phyloP scores from a whole-genome alignment of 2,888 invertebrate genomes.

The Dermolepida albohirtum region DNA sequence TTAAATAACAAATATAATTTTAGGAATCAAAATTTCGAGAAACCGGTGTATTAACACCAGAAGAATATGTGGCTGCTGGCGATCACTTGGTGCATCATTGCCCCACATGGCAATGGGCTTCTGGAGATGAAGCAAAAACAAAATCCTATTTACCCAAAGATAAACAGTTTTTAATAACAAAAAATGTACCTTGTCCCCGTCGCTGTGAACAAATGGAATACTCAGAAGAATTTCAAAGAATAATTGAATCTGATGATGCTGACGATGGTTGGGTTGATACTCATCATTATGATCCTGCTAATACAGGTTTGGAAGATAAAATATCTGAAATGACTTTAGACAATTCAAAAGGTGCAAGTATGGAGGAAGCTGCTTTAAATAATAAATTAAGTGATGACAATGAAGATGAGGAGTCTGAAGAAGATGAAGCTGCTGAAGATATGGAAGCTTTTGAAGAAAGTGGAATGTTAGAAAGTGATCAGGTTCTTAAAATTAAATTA shows the following conservation, averaged over 20 bases:
- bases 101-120: conserved; percentile 99
- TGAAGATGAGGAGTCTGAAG: conserved; percentile 70
- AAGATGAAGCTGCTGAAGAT: conserved; percentile 93
- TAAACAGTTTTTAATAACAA: conserved; percentile 97
- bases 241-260: conserved; percentile 87
- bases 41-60: conserved; percentile 98
- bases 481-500: conserved; percentile 67
- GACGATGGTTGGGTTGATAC: conserved; percentile 99
- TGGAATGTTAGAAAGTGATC: conserved; percentile 93
- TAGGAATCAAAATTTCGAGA: conserved; percentile 98
- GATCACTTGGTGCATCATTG: conserved; percentile 99
- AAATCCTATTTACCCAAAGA: conserved; percentile 92
- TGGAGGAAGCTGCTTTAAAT: conserved; percentile 62
- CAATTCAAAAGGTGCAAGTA: conserved; percentile 68
- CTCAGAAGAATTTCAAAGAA: conserved; percentile 89
- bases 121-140: conserved; percentile 89
- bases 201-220: conserved; percentile 97
- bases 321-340: conserved; percentile 90
- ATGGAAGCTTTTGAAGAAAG: conserved; percentile 99
- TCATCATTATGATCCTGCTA: conserved; percentile 82
- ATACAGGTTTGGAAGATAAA: conserved; percentile 79
- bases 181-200: conserved; percentile 96
- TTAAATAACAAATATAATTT: conserved; percentile 23
- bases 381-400: conserved; percentile 66
- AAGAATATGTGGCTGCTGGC: conserved; percentile 98